Base-by-base conservation (phyloP, 2,888 invertebrate genomes). In the Diadegma fenestrale region DNA sequence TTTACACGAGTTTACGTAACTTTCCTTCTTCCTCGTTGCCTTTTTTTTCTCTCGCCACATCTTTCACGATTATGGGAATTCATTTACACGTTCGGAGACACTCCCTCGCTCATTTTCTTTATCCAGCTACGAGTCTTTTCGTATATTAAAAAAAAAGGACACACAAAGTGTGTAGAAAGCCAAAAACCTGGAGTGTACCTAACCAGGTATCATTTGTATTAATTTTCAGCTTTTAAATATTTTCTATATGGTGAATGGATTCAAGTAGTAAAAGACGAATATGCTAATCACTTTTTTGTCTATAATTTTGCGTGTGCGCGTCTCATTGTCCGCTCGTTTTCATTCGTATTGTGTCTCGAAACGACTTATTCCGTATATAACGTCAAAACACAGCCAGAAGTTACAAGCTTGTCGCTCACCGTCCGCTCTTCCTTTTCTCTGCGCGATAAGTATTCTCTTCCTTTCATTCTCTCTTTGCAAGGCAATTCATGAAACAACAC, bases 1-100 rank as follows among this genome's bases (percentile, higher is more conserved):
- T 84, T 82, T 80, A 80, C 80, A 54, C 66, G 73, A 41, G 51
- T 58, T 87, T 77, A 85, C 82, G 82, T 83, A 86, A 86, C 51
- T 73, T 43, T 45, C 45, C 75, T 54, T 58, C 22, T 54, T 54
- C 54, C 54, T 54, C 5, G 10, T 26, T 26, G 12, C 5, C 64
- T 58, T 78, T 19, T 68, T 10, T 19, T n/a, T 66, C 33, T 10
- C 41, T 54, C n/a, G 71, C 33, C 19, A 26, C 26, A n/a, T 66
- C 54, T 64, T 80, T 73, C 19, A 66, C 37, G 61, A n/a, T 66
- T 19, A 58, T 64, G 69, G 41, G 76, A 76, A 80, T 80, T 71
- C 66, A 54, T 76, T 80, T 76, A 61, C 33, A 54, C 33, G 63
- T 14, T 14, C 33, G 10, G n/a, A 71, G 37, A 54, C 22, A 51